phyloP scores from a whole-genome alignment of 2,113 vertebrate genomes.

The Bos javanicus region DNA sequence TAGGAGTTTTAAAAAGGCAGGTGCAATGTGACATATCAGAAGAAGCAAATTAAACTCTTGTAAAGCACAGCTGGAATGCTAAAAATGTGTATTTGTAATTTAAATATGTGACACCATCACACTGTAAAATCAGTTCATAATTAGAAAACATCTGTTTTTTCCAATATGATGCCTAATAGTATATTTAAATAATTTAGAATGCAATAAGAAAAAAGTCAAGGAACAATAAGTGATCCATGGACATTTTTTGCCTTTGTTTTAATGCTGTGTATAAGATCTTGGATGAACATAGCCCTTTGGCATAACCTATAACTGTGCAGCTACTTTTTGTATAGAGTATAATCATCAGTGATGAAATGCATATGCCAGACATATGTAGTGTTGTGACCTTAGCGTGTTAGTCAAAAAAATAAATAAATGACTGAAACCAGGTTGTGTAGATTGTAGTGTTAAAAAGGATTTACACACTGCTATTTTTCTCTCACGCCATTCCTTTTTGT shows the following conservation, averaged over 20 bases:
- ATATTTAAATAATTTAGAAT: conserved; percentile 90
- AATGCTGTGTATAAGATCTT: conserved; percentile 69
- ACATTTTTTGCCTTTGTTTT: conserved; percentile 76
- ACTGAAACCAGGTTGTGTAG: conserved; percentile 60
- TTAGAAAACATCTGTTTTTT: conserved; percentile 90
- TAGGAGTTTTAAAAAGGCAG: conserved; percentile 88
- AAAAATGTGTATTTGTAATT: conserved; percentile 91
- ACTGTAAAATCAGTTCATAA: conserved; percentile 90
- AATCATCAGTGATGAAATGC: conserved; percentile 79
- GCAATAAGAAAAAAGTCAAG: conserved; percentile 78
- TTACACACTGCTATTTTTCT: conserved; percentile 76
- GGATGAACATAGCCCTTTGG: conserved; percentile 73
- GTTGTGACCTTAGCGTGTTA: conserved; percentile 78
- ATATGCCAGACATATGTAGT: conserved; percentile 81
- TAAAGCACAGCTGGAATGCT: conserved; percentile 90
- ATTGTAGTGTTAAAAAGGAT: conserved; percentile 78
- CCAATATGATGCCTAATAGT: conserved; percentile 87
- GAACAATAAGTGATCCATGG: conserved; percentile 76
- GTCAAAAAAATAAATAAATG: conserved; percentile 59
- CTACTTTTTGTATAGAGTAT: conserved; percentile 76
- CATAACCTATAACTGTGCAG: conserved; percentile 73
- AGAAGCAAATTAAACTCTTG: conserved; percentile 89
- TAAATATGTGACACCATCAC: conserved; percentile 89
- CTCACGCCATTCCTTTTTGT: conserved; percentile 41
- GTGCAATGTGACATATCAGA: conserved; percentile 88